These are phyloP conservation scores for Chitala chitala DNA, from an alignment of 2,113 vertebrate genomes.

Conservation along the genomic window DNA sequence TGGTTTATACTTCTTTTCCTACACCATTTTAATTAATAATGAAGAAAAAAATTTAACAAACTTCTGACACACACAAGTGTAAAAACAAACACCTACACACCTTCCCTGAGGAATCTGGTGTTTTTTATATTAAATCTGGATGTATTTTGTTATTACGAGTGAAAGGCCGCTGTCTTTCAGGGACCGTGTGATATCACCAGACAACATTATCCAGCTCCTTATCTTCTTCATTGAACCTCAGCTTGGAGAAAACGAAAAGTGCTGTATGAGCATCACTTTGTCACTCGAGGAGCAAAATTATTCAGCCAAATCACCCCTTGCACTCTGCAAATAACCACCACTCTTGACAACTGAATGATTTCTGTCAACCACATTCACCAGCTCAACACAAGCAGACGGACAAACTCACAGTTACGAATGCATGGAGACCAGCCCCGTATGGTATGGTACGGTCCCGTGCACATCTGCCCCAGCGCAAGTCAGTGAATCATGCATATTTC, in stretches of 20 bases:
- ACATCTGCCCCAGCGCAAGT: conserved; percentile 9
- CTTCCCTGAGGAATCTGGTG: not conserved
- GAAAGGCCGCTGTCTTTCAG: not conserved
- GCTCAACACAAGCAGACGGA: not conserved
- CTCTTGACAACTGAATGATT: not conserved
- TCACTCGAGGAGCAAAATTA: not conserved
- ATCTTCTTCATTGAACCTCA: not conserved
- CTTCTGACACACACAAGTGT: not conserved
- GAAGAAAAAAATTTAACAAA: not conserved
- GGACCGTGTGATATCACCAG: not conserved
- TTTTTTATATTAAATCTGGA: not conserved
- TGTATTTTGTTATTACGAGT: not conserved
- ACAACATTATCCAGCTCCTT: not conserved
- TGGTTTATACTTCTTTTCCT: not conserved
- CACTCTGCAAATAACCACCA: not conserved
- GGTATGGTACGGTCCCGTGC: conserved; percentile 11
- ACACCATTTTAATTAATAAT: not conserved
- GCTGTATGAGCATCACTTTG: not conserved
- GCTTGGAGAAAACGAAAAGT: not conserved
- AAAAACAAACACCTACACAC: not conserved
- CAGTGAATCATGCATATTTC: not conserved
- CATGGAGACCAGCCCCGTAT: not conserved
- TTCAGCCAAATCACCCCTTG: not conserved
- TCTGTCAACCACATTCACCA: not conserved
- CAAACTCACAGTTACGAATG: not conserved